Base-by-base conservation (phyloP, 1,140 invertebrate genomes). In the Drosophila mayri region DNA sequence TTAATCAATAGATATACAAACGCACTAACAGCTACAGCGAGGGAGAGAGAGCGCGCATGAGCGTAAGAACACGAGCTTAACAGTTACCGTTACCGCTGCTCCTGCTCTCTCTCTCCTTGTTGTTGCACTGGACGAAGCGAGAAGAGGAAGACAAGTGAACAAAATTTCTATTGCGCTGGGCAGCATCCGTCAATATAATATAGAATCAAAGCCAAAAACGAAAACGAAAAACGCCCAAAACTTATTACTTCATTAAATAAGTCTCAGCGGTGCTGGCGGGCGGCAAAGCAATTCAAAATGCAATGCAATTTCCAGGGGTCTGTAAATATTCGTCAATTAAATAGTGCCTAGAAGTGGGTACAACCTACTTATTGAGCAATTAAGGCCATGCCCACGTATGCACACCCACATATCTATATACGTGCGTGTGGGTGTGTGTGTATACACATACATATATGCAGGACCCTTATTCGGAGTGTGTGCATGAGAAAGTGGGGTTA, bases 1-100 rank as follows among this genome's bases (percentile, higher is more conserved):
- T 83, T 87, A 87, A 87, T 87, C 83, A 87, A 87, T 87, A 88
- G 72, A 82, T 80, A 87, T 78, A 84, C 41, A 84, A 74, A 83
- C 76, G 66, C 66, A 52, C 46, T 64, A 47, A 37, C 62, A n/a
- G 63, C 66, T 22, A 49, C n/a, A 37, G n/a, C n/a, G 57, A 54
- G 54, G 49, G 71, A 52, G 41, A 52, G 40, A 41, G 40, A 25
- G 47, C n/a, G 43, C 18, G 41, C 18, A 55, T 55, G 52, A 49
- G 57, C 54, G 62, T 58, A 41, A 72, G 54, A 71, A 50, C 49
- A 75, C 60, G 59, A 64, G 79, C 52, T 54, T 54, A 38, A 74
- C 47, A 60, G 66, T 73, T 81, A 73, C 70, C 55, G 61, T 61
- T 80, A 68, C 35, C 11, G 10, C 11, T 4, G 10, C 35, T 35